Base-by-base conservation (phyloP, 2,113 vertebrate species). In the Maccullochella peelii region DNA sequence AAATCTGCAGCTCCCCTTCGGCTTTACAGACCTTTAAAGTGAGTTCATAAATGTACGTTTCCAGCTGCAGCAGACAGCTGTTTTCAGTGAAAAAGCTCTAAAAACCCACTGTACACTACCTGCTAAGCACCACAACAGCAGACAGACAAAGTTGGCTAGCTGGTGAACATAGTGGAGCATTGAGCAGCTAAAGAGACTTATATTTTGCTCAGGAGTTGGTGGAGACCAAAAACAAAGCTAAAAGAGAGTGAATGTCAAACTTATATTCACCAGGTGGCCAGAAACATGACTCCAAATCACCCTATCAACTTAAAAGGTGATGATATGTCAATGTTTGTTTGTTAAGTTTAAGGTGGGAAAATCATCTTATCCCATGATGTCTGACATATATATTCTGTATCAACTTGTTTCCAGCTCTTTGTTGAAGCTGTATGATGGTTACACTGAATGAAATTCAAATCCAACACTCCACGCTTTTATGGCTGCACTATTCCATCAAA, bases 391-490 rank as follows among this genome's bases (percentile, higher is more conserved):
- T 47, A 54, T 63, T 47, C 25, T 68, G 21, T 47, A 63, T 4
- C 36, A 70, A 8, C 27, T 21, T 44, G 40, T 58, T 57, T n/a
- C 57, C 2, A 9, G 8, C 38, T 59, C 2, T 71, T 57, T 18
- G 61, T 27, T 1, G 30, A 79, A n/a, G n/a, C n/a, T 63, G 6
- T 30, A 36, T 54, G 9, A 77, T 69, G 38, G 79, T 86, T 70
- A 59, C 5, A 52, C 23, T 11, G 21, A n/a, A 47, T 77, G 65
- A 79, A 61, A 57, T 69, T 62, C 30, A 73, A 73, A 77, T 33
- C 6, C 15, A 38, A 61, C 15, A 16, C 1, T 30, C 16, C 0
- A 16, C 0, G 2, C 50, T 72, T 27, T 77, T 44, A 23, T 71
- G 16, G 49, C n/a, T 76, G 8, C 40, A 74, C 40, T 33, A 4